Conservation (phyloP, 2,888 invertebrate genomes). For the Coenonympha arcania region DNA sequence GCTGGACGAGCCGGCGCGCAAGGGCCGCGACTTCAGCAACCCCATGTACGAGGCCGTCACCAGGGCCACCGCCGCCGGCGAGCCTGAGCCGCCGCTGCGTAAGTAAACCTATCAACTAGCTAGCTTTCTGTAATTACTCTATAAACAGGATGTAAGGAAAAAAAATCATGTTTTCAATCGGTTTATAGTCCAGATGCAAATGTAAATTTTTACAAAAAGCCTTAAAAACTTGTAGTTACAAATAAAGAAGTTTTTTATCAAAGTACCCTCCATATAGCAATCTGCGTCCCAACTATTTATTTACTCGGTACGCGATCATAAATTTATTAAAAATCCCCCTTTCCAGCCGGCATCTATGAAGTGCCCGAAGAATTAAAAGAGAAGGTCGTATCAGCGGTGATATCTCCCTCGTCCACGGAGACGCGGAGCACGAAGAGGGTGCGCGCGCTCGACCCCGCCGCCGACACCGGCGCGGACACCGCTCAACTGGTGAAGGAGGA, state of each 20-base stretch:
- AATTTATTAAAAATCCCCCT: too few relatives aligned
- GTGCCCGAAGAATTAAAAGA: slow-evolving; percentile 84
- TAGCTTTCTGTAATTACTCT: neutral
- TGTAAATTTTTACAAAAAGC: too few relatives aligned
- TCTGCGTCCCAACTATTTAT: neutral
- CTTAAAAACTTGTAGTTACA: too few relatives aligned
- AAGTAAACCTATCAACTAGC: slow-evolving; percentile 33
- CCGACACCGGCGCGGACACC: slow-evolving; percentile 93
- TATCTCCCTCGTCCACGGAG: slow-evolving; percentile 86
- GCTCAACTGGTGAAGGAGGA: slow-evolving; percentile 92
- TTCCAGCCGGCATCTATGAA: slow-evolving; percentile 84
- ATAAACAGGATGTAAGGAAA: too few relatives aligned
- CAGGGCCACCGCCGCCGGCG: slow-evolving; percentile 66
- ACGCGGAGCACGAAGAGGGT: slow-evolving; percentile 79
- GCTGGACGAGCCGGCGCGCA: slow-evolving; percentile 80
- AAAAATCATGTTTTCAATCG: too few relatives aligned
- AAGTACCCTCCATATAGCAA: too few relatives aligned
- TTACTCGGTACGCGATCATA: too few relatives aligned
- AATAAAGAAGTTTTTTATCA: too few relatives aligned
- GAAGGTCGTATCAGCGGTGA: slow-evolving; percentile 81
- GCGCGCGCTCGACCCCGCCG: slow-evolving; percentile 87
- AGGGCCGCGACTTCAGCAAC: slow-evolving; percentile 95
- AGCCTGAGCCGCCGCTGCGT: slow-evolving; percentile 53
- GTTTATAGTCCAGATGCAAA: too few relatives aligned
- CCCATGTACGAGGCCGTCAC: slow-evolving; percentile 97